These are phyloP conservation scores for Drosophila merina DNA, from an alignment of 2,888 invertebrate genomes.

Conservation along the genomic window DNA sequence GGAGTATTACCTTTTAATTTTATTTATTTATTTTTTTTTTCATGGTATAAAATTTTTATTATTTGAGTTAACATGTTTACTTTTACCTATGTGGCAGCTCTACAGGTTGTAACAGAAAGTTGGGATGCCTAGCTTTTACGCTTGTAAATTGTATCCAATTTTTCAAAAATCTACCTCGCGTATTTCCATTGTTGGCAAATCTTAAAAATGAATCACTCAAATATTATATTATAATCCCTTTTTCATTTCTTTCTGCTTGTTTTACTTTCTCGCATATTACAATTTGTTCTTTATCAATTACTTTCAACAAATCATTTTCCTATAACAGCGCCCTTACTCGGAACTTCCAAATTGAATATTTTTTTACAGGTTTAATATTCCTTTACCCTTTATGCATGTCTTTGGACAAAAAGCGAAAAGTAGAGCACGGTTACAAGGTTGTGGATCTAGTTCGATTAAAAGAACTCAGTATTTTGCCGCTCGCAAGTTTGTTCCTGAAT, in stretches of 20 bases:
- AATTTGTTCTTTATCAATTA: background rate
- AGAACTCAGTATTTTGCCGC: no score
- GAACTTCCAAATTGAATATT: slow-evolving; percentile 13
- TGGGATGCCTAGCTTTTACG: no score
- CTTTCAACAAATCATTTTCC: no score
- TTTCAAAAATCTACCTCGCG: slow-evolving; percentile 2
- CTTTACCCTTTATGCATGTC: slow-evolving; percentile 7
- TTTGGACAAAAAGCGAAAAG: no score
- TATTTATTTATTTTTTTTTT: background rate
- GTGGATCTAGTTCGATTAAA: no score
- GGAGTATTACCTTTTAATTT: slow-evolving; percentile 12
- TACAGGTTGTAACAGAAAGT: no score
- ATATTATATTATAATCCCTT: slow-evolving; percentile 3
- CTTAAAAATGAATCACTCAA: slow-evolving; percentile 12
- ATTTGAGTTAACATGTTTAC: no score
- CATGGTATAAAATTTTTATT: background rate
- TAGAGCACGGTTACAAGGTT: no score
- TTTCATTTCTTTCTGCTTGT: slow-evolving; percentile 5
- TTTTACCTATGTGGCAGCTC: no score
- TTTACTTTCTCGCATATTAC: background rate
- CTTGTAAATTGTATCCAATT: no score
- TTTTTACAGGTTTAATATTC: slow-evolving; percentile 13
- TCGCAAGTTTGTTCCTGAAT: no score
- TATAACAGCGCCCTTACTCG: no score
- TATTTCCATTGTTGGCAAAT: background rate